phyloP scores from a whole-genome alignment of 2,113 vertebrate genomes.

The Clarias macrocephalus region DNA sequence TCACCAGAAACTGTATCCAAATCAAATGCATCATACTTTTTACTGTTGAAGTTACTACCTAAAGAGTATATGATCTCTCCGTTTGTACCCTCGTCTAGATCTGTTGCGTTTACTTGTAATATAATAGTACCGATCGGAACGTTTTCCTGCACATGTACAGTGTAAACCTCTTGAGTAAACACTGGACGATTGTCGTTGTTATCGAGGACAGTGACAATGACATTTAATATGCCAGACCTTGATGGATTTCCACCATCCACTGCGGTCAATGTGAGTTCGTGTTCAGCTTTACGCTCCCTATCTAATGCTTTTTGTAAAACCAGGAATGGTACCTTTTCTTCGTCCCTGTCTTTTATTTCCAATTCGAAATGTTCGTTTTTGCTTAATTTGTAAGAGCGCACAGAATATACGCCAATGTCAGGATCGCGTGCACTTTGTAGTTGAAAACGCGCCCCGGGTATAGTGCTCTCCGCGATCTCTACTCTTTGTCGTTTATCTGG shows the following conservation, averaged over 20 bases:
- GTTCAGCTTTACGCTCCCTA: slow-evolving; percentile 55
- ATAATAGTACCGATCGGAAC: slow-evolving; percentile 48
- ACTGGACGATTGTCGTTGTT: slow-evolving; percentile 66
- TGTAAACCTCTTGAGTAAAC: slow-evolving; percentile 64
- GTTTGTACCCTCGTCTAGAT: slow-evolving; percentile 62
- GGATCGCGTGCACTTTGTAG: slow-evolving; percentile 60
- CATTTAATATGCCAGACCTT: slow-evolving; percentile 62
- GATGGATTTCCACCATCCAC: slow-evolving; percentile 66
- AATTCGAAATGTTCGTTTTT: slow-evolving; percentile 65
- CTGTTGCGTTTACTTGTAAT: slow-evolving; percentile 63
- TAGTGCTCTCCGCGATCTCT: slow-evolving; percentile 59
- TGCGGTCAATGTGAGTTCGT: slow-evolving; percentile 59
- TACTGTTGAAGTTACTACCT: slow-evolving; percentile 54
- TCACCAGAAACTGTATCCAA: slow-evolving; percentile 52
- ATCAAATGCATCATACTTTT: slow-evolving; percentile 54
- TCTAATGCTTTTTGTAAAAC: slow-evolving; percentile 67
- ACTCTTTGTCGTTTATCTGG: slow-evolving; percentile 54
- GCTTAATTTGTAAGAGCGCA: slow-evolving; percentile 65
- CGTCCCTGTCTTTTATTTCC: slow-evolving; percentile 61
- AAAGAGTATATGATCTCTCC: slow-evolving; percentile 64
- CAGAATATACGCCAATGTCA: slow-evolving; percentile 54
- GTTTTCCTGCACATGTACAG: slow-evolving; percentile 64
- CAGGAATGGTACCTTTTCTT: slow-evolving; percentile 64
- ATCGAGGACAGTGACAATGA: slow-evolving; percentile 66
- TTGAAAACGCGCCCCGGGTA: slow-evolving; percentile 56